These are phyloP conservation scores for Bubo blakistoni DNA, from an alignment of 2,113 vertebrate genomes.

Conservation along the genomic window DNA sequence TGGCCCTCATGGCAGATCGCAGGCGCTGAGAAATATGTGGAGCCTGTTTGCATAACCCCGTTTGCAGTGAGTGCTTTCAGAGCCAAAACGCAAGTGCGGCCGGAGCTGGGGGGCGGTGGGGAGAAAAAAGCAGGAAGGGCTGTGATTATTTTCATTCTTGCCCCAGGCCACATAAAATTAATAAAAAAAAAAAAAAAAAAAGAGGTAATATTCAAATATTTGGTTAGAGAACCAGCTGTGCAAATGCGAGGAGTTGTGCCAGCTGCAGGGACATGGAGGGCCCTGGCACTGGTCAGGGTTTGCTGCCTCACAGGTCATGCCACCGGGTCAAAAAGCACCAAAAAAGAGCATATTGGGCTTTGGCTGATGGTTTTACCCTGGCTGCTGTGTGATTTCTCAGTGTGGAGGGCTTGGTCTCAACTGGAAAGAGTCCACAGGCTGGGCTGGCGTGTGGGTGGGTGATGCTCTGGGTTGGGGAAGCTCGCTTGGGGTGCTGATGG, in stretches of 20 bases:
- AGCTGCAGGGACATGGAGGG: background rate
- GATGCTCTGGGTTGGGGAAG: background rate
- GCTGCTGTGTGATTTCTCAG: background rate
- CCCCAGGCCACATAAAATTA: constrained; percentile 40
- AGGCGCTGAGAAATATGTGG: constrained; percentile 17
- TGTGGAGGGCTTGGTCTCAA: background rate
- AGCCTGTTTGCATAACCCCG: constrained; percentile 51
- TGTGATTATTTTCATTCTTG: constrained; percentile 59
- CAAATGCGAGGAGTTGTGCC: background rate
- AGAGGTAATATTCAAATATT: constrained; percentile 35
- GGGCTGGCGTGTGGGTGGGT: background rate
- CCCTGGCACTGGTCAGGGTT: background rate
- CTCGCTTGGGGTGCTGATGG: fast-evolving
- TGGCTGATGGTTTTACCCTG: background rate
- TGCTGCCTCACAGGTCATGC: fast-evolving
- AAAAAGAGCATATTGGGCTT: background rate
- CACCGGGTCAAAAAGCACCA: background rate
- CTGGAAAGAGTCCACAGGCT: background rate
- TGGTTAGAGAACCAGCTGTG: constrained; percentile 41
- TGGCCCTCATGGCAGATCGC: constrained; percentile 40
- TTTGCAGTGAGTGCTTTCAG: background rate
- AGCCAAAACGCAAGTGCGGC: constrained; percentile 39
- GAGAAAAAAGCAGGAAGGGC: constrained; percentile 29
- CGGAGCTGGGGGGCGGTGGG: background rate
- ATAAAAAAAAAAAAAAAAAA: background rate